phyloP scores from a whole-genome alignment of 1,140 invertebrate genomes.

The Hylaeus anthracinus region DNA sequence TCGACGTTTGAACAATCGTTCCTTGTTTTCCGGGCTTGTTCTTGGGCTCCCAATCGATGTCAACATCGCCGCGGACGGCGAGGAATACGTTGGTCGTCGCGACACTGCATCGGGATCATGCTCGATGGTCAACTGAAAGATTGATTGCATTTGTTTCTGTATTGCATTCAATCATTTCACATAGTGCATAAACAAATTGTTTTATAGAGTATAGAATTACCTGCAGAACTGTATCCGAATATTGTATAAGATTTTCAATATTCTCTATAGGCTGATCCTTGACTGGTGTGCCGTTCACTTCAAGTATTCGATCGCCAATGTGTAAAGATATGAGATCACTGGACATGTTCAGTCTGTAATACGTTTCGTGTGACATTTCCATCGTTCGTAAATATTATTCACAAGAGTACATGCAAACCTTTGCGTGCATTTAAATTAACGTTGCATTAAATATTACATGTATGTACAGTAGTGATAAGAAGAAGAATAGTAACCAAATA shows the following conservation, averaged over 20 bases:
- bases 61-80: slow-evolving; percentile 74
- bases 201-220: slow-evolving; percentile 74
- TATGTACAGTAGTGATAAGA: background rate
- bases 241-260: slow-evolving; percentile 88
- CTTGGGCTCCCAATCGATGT: slow-evolving; percentile 74
- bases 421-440: slow-evolving; percentile 48
- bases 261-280: slow-evolving; percentile 89
- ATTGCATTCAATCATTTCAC: background rate
- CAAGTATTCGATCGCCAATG: slow-evolving; percentile 94
- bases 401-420: slow-evolving; percentile 55
- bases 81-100: slow-evolving; percentile 76
- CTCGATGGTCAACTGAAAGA: slow-evolving; percentile 90
- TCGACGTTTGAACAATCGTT: slow-evolving; percentile 86
- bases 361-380: slow-evolving; percentile 40
- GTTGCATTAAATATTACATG: slow-evolving; percentile 6
- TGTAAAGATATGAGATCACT: slow-evolving; percentile 91
- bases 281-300: slow-evolving; percentile 94
- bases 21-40: slow-evolving; percentile 81
- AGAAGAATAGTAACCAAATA: background rate
- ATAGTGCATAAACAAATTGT: background rate
- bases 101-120: slow-evolving; percentile 91
- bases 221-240: slow-evolving; percentile 88
- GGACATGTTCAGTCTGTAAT: slow-evolving; percentile 89
- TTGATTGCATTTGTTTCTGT: background rate
- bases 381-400: background rate